Evolutionary conservation across 2,113 vertebrate genomes (phyloP).

Genomic region (Alectura lathami): DNA sequence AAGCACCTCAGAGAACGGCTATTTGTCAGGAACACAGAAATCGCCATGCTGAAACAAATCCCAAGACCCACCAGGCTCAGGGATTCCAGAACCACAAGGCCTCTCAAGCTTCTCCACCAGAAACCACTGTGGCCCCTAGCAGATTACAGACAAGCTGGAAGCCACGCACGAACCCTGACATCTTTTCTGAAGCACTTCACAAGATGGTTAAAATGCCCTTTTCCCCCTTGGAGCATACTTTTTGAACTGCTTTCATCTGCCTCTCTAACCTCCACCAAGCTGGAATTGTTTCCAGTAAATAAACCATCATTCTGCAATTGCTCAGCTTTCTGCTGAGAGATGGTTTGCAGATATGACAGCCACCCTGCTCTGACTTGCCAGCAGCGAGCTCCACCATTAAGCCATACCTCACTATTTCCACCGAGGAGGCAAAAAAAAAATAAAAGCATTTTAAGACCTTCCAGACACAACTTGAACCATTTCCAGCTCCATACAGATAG

Average conservation of each 20-base stretch:
- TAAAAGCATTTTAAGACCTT: background rate
- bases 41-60: background rate
- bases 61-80: background rate
- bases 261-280: background rate
- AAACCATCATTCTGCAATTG: background rate
- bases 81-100: fast-evolving
- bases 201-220: background rate
- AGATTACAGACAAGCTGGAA: background rate
- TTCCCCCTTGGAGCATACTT: background rate
- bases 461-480: background rate
- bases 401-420: background rate
- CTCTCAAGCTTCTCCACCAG: background rate
- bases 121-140: background rate
- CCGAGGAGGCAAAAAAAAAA: background rate
- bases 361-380: background rate
- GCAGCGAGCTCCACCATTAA: background rate
- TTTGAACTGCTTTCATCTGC: background rate
- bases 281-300: background rate
- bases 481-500: fast-evolving
- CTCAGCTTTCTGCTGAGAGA: background rate
- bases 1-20: background rate
- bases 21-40: background rate
- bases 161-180: background rate
- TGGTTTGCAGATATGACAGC: background rate
- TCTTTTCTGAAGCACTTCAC: background rate